phyloP scores from a whole-genome alignment of 2,113 vertebrate species.

The Solenodon paradoxus region DNA sequence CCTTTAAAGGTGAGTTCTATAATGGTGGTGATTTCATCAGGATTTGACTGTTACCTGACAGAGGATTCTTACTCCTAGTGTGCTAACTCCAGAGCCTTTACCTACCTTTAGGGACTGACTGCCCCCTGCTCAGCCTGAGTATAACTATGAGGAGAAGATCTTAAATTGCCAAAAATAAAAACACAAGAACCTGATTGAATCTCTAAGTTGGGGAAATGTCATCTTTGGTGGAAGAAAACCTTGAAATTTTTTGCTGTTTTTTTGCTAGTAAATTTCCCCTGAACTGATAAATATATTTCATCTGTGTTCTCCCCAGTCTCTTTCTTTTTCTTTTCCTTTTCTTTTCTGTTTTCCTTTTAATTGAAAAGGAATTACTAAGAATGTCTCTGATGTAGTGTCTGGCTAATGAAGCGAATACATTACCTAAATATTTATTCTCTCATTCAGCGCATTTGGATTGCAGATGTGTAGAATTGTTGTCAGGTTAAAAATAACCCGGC shows the following conservation, averaged over 20 bases:
- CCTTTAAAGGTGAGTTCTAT: neutral
- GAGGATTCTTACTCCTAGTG: neutral
- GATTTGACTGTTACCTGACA: neutral
- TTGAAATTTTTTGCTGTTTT: no score
- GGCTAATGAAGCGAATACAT: neutral
- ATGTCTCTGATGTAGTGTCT: neutral
- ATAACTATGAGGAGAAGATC: no score
- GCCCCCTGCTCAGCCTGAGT: no score
- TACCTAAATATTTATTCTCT: constrained; percentile 52
- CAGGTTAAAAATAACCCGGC: constrained; percentile 3
- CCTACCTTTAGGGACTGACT: neutral
- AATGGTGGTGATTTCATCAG: neutral
- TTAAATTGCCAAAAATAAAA: no score
- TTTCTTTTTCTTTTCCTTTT: no score
- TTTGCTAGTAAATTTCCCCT: no score
- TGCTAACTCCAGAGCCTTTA: neutral
- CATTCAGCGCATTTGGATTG: neutral
- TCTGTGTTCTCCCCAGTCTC: no score
- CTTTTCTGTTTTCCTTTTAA: neutral
- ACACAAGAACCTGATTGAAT: no score
- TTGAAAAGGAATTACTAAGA: constrained; percentile 6
- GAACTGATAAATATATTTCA: neutral
- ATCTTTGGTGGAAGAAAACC: no score
- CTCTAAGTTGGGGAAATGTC: no score
- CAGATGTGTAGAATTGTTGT: constrained; percentile 4